Evolutionary conservation across 1,140 invertebrate genomes (phyloP).

Genomic region (Habropoda laboriosa): DNA sequence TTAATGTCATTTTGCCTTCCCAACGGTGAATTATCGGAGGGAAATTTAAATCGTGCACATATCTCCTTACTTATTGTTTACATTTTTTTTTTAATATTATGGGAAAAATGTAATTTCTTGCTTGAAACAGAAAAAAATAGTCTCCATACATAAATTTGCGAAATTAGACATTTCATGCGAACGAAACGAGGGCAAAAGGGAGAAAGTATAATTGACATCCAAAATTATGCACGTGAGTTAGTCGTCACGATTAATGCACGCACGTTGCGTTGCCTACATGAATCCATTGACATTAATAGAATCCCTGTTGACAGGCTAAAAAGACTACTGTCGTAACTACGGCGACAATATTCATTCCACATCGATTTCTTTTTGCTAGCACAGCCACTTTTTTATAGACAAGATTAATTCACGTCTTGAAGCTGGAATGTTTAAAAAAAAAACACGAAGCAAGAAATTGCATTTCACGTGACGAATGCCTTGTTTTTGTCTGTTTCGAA

Average conservation of each 20-base stretch:
- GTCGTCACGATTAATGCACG: constrained; percentile 62
- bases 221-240: constrained; percentile 65
- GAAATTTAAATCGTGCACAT: too few relatives aligned
- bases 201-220: constrained; percentile 77
- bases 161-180: not conserved
- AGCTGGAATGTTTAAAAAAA: not conserved
- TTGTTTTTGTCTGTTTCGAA: too few relatives aligned
- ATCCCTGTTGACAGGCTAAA: not conserved
- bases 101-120: too few relatives aligned
- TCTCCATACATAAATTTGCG: not conserved
- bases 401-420: not conserved
- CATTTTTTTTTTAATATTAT: too few relatives aligned
- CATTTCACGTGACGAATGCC: not conserved
- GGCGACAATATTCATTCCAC: not conserved
- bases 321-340: constrained; percentile 5
- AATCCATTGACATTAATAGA: constrained; percentile 49
- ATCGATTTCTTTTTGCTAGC: not conserved
- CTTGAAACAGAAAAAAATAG: too few relatives aligned
- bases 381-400: not conserved
- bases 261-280: constrained; percentile 73
- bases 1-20: not conserved
- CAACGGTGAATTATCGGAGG: too few relatives aligned
- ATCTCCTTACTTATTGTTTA: too few relatives aligned
- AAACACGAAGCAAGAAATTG: not conserved
- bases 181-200: constrained; percentile 33